Evolutionary conservation across 2,113 vertebrate species (phyloP).

Genomic region (Urocolius indicus): DNA sequence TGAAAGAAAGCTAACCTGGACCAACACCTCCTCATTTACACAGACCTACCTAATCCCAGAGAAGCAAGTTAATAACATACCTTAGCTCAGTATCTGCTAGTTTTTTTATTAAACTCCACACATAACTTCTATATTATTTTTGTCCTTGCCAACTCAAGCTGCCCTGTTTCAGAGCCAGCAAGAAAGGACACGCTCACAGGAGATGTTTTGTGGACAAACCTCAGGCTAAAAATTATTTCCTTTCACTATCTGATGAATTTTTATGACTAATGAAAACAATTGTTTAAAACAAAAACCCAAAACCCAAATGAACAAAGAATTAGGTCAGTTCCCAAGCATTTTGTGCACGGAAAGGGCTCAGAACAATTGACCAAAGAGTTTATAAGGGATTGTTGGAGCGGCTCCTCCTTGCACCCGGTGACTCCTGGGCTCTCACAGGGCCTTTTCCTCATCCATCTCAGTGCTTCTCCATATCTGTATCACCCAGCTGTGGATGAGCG

Average conservation of each 20-base stretch:
- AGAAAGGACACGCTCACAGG: not conserved
- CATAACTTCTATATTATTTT: constrained; percentile 25
- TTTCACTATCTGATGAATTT: not conserved
- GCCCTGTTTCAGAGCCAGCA: constrained; percentile 1
- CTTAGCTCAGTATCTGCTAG: not conserved
- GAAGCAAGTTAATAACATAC: constrained; percentile 53
- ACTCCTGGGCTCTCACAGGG: not conserved
- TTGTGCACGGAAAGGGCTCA: not conserved
- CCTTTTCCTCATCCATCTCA: rapidly evolving
- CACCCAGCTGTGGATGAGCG: not conserved
- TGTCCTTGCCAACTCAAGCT: constrained; percentile 1
- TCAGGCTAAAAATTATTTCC: not conserved
- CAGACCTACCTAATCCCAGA: constrained; percentile 46
- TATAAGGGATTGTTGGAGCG: rapidly evolving
- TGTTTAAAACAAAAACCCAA: not conserved
- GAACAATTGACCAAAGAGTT: not conserved
- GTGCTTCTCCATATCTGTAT: not conserved
- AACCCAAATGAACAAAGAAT: not conserved
- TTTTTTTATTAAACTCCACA: constrained; percentile 24
- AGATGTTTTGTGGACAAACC: not conserved
- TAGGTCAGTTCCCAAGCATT: not conserved
- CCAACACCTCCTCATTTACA: constrained; percentile 8
- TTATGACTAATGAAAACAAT: constrained; percentile 15
- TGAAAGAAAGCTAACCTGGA: constrained; percentile 19
- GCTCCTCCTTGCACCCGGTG: not conserved